Conservation (phyloP, 2,113 vertebrate genomes). For the Ellobius talpinus region DNA sequence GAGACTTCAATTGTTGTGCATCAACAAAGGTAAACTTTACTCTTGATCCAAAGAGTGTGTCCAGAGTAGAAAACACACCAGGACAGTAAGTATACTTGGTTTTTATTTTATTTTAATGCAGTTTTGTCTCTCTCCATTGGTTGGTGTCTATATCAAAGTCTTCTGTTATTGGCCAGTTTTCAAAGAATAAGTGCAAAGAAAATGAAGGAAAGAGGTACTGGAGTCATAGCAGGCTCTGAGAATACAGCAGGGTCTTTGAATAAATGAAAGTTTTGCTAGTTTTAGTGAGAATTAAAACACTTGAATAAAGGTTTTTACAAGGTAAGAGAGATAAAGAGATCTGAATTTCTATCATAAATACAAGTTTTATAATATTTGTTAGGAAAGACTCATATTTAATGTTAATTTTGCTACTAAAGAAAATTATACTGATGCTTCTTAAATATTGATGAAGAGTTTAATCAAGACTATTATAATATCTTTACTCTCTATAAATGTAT, state of each 20-base stretch:
- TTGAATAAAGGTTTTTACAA: background rate
- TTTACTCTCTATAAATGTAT: background rate
- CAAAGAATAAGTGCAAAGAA: background rate
- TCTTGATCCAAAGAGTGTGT: background rate
- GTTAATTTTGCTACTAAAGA: background rate
- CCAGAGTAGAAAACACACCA: background rate
- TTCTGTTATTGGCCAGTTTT: background rate
- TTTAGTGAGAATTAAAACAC: background rate
- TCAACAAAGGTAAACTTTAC: background rate
- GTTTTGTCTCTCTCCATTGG: background rate
- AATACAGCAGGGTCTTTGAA: background rate
- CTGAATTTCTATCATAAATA: background rate
- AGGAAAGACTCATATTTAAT: background rate
- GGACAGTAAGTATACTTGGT: background rate
- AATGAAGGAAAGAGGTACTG: background rate
- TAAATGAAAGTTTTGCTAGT: background rate
- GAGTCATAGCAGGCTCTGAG: background rate
- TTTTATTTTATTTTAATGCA: background rate
- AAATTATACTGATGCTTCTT: background rate
- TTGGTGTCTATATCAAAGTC: background rate
- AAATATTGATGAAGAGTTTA: background rate
- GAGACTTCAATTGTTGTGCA: background rate
- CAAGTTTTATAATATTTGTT: background rate
- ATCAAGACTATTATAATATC: background rate
- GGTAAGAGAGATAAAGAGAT: background rate